These are phyloP conservation scores for Elysia crispata DNA, from an alignment of 2,888 invertebrate species.

Conservation along the genomic window DNA sequence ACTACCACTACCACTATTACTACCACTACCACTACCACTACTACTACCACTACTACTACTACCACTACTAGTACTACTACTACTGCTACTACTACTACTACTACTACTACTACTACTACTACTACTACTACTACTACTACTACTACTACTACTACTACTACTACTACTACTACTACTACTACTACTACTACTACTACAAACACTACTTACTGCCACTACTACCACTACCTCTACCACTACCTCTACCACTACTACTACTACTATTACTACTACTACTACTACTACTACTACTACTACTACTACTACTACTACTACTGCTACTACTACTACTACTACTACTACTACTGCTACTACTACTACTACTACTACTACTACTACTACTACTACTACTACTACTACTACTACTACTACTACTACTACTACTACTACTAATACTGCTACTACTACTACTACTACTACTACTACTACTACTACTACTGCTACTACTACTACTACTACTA, in stretches of 20 bases:
- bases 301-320: background rate
- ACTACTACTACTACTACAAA: slow-evolving; percentile 20
- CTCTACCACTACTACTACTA: no score
- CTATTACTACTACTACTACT: no score
- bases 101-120: background rate
- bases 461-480: slow-evolving; percentile 16
- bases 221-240: no score
- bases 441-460: no score
- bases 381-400: slow-evolving; percentile 9
- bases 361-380: slow-evolving; percentile 20
- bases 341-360: slow-evolving; percentile 18
- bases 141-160: slow-evolving; percentile 1
- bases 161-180: slow-evolving; percentile 11
- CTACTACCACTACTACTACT: no score
- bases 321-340: background rate
- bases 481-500: no score
- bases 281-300: no score
- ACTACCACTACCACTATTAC: background rate
- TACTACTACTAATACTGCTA: no score
- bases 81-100: slow-evolving; percentile 1
- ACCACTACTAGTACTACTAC: background rate
- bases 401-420: no score
- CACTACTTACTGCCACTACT: no score
- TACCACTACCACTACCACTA: background rate
- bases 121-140: slow-evolving; percentile 7